These are phyloP conservation scores for Solenopsis fugax DNA, from an alignment of 1,140 invertebrate genomes.

Conservation along the genomic window DNA sequence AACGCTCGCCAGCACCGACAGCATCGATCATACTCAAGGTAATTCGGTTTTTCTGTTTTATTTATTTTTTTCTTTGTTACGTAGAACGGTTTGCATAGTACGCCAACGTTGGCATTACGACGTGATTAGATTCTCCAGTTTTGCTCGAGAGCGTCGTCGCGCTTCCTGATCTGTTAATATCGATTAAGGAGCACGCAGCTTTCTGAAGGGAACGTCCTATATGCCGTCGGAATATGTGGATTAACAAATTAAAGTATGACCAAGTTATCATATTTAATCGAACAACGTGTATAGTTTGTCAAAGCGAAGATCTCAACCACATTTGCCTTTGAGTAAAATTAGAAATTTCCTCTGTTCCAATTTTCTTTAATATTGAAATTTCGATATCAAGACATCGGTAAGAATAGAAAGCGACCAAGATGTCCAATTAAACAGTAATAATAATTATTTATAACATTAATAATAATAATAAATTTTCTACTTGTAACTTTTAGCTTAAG, in stretches of 20 bases:
- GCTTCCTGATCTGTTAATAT: conserved; percentile 49
- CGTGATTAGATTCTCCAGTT: conserved; percentile 49
- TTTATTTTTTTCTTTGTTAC: conserved; percentile 17
- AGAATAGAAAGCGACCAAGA: not conserved
- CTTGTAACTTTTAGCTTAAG: no score
- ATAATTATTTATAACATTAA: not conserved
- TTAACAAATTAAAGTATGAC: not conserved
- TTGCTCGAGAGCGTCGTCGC: conserved; percentile 21
- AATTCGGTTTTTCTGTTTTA: conserved; percentile 61
- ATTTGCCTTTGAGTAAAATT: not conserved
- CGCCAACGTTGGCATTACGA: conserved; percentile 41
- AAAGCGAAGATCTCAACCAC: not conserved
- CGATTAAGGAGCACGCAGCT: conserved; percentile 48
- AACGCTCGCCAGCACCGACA: conserved; percentile 81
- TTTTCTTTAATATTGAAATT: not conserved
- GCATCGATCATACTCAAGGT: conserved; percentile 85
- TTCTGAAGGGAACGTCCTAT: not conserved
- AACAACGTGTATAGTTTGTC: not conserved
- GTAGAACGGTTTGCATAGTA: conserved; percentile 56
- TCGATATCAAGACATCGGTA: not conserved
- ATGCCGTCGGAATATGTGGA: not conserved
- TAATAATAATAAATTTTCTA: no score
- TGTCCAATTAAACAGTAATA: not conserved
- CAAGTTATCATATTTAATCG: not conserved
- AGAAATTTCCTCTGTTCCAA: not conserved